These are phyloP conservation scores for Drepanosiphum platanoidis DNA, from an alignment of 2,888 invertebrate genomes.

Conservation along the genomic window DNA sequence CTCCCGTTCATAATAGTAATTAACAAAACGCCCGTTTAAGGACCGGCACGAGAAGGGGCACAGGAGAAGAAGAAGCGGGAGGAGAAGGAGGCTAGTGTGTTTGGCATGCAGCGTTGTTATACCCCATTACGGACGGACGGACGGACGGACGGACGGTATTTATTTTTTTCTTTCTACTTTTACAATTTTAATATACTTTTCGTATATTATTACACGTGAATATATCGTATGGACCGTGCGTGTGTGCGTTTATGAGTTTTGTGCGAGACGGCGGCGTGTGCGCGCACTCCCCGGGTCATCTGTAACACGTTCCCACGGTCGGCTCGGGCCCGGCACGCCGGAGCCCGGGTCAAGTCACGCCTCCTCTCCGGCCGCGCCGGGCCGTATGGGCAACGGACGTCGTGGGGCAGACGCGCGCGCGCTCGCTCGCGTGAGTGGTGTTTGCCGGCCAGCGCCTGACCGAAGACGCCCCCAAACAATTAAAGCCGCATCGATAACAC, in stretches of 20 bases:
- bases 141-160: no score
- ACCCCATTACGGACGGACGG: no score
- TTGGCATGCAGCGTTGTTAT: not conserved
- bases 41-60: not conserved
- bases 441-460: constrained; percentile 32
- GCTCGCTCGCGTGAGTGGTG: not conserved
- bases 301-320: constrained; percentile 58
- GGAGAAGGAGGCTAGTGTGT: not conserved
- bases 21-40: not conserved
- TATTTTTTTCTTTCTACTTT: not conserved
- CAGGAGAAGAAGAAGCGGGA: not conserved
- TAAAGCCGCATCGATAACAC: constrained; percentile 20
- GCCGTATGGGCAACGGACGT: not conserved
- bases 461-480: constrained; percentile 59
- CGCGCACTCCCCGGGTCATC: constrained; percentile 35
- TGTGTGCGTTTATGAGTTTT: not conserved
- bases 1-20: not conserved
- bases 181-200: not conserved
- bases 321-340: constrained; percentile 15
- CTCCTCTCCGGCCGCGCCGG: not conserved
- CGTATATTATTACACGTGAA: not conserved
- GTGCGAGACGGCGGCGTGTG: not conserved
- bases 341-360: constrained; percentile 57
- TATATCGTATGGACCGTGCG: not conserved
- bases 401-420: not conserved